These are phyloP conservation scores for Erythrolamprus reginae DNA, from an alignment of 2,113 vertebrate species.

Conservation along the genomic window DNA sequence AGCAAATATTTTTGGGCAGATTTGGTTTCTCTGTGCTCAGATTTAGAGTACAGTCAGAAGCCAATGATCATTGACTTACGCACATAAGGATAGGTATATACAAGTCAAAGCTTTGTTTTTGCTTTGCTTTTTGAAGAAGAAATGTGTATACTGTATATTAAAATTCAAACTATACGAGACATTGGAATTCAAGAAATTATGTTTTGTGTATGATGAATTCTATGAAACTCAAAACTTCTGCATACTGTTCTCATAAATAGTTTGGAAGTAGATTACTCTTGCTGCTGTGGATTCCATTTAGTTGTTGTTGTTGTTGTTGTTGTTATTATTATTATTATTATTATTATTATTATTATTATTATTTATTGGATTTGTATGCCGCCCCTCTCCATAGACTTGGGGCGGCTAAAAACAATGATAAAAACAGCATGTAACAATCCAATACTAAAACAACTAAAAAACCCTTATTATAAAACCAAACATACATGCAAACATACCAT, in stretches of 20 bases:
- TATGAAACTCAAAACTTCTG: background rate
- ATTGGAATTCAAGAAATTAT: background rate
- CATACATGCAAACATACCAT: no score
- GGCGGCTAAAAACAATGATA: no score
- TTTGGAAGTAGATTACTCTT: background rate
- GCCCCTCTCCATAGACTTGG: no score
- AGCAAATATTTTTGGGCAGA: background rate
- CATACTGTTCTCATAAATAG: background rate
- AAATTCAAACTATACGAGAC: background rate
- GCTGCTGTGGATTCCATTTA: no score
- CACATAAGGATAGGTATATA: background rate
- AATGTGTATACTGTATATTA: background rate
- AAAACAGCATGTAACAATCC: no score
- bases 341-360: no score
- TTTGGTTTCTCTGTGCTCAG: background rate
- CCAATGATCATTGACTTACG: background rate
- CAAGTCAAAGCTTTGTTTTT: background rate
- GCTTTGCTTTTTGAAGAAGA: background rate
- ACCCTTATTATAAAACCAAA: no score
- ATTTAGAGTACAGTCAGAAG: background rate
- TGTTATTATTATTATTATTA: no score
- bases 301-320: no score
- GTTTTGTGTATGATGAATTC: background rate
- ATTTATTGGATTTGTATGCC: no score
- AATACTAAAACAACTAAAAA: no score